phyloP scores from a whole-genome alignment of 1,140 invertebrate genomes.

The Cydia splendana region DNA sequence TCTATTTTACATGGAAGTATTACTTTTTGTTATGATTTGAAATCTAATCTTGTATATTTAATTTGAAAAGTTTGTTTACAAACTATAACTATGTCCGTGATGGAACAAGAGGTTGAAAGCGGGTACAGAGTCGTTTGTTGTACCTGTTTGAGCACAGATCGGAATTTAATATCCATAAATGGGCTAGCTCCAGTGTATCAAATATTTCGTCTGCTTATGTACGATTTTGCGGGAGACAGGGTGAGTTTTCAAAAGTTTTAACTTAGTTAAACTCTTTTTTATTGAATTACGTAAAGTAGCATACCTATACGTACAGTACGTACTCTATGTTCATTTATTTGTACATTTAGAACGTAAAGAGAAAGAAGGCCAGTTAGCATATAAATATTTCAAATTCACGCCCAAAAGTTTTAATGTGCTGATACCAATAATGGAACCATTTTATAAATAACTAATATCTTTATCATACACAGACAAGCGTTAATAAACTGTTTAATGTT shows the following conservation, averaged over 20 bases:
- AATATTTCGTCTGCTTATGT: slow-evolving; percentile 66
- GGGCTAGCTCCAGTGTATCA: slow-evolving; percentile 51
- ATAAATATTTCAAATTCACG: background rate
- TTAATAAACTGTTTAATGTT: slow-evolving; percentile 33
- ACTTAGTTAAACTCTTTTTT: background rate
- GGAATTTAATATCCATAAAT: slow-evolving; percentile 63
- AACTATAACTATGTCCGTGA: slow-evolving; percentile 37
- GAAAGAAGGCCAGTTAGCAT: no score
- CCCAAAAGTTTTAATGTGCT: no score
- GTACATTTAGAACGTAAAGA: background rate
- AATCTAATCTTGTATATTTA: slow-evolving; percentile 53
- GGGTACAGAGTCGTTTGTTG: slow-evolving; percentile 57
- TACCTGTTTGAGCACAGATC: slow-evolving; percentile 65
- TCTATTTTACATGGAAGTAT: slow-evolving; percentile 79
- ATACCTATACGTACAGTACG: no score
- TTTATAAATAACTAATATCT: no score
- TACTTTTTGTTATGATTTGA: slow-evolving; percentile 77
- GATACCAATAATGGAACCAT: no score
- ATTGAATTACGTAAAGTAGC: slow-evolving; percentile 11
- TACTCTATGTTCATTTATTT: background rate
- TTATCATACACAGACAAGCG: no score
- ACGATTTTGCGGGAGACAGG: slow-evolving; percentile 65
- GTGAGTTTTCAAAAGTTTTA: slow-evolving; percentile 55
- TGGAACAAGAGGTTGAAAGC: slow-evolving; percentile 70
- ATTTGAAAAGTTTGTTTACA: slow-evolving; percentile 41